Evolutionary conservation across 2,888 invertebrate genomes (phyloP), one percentile per base, ranked within the genome.

Genomic region (Clusia tigrina): DNA sequence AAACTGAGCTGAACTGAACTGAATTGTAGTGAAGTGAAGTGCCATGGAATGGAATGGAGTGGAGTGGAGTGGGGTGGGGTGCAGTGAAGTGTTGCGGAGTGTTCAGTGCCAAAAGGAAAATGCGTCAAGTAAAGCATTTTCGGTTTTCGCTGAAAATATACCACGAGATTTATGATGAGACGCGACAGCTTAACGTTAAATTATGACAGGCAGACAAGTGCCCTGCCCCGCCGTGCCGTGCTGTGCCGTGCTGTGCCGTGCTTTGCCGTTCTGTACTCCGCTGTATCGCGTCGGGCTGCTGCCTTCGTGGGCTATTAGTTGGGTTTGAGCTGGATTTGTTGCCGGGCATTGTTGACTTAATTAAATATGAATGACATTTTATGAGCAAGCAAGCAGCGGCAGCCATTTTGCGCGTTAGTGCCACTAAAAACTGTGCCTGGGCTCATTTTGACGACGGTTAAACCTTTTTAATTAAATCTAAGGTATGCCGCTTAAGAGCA

Each of bases 301-400:
- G 15, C n/a, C 12, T 58, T 46, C 10, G 25, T 22, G 15, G 3
- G 24, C 10, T 26, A 25, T 24, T n/a, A 48, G 6, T 17, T 17
- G 5, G 20, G 20, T 48, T 3, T 23, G 15, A 9, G 37, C 9
- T 37, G 37, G 37, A 37, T 15, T 37, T 42, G 12, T 42, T n/a
- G 42, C 9, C 12, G n/a, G 52, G 52, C n/a, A 52, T 23, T 10
- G 38, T 48, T 23, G 32, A 23, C 51, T 55, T 63, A 56, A 63
- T 55, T 63, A 56, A 63, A 63, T 60, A 23, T 63, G 56, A 60
- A 53, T 60, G 59, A 53, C 63, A 56, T 55, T 52, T 53, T 22
- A 54, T 6, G 42, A 6, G 42, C n/a, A n/a, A n/a, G n/a, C n/a
- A n/a, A n/a, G n/a, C n/a, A n/a, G n/a, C n/a, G n/a, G n/a, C 42